Base-by-base conservation (phyloP, 1,140 invertebrate genomes). In the Brachionus plicatilis region DNA sequence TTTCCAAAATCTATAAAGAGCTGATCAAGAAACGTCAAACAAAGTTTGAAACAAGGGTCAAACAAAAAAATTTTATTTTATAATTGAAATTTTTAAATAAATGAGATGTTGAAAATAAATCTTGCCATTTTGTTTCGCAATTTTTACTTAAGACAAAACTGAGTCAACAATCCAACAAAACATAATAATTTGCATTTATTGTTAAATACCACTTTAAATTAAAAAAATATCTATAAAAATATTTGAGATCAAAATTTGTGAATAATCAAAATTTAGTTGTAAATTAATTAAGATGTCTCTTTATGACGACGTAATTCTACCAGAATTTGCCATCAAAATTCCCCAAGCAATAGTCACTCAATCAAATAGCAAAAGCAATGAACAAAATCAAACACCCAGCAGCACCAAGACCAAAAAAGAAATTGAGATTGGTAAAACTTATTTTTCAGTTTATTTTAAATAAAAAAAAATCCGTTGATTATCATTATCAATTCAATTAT, bases 231-330 rank as follows among this genome's bases (percentile, higher is more conserved):
- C 14, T 12, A n/a, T 29, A 37, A 14, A 70, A 70, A 70, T 70
- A 37, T 70, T 70, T 37, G 9, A 37, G n/a, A 65, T 65, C 5
- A 65, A 70, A 70, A n/a, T 70, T 70, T 37, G 37, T 37, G 66
- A 70, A 70, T 37, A 60, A 60, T 60, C 5, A 24, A 60, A 60
- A 24, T 20, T 60, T 5, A 60, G 53, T 60, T 60, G 53, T 60
- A 60, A 60, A 60, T 60, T 60, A 60, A 65, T 47, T 12, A 75
- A 76, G 37, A 82, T 82, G 79, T 82, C 79, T 29, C 53, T 82
- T 60, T 82, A 82, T 47, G 79, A 82, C 41, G 79, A 82, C 60
- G 79, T 82, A 5, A 65, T 82, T 82, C 17, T 82, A 14, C 79
- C 79, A 24, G 65, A 82, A 29, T 65, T 65, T 60, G 27, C 43